These are phyloP conservation scores for Macaca mulatta DNA, from an alignment of 2,113 vertebrate species.

Conservation along the genomic window DNA sequence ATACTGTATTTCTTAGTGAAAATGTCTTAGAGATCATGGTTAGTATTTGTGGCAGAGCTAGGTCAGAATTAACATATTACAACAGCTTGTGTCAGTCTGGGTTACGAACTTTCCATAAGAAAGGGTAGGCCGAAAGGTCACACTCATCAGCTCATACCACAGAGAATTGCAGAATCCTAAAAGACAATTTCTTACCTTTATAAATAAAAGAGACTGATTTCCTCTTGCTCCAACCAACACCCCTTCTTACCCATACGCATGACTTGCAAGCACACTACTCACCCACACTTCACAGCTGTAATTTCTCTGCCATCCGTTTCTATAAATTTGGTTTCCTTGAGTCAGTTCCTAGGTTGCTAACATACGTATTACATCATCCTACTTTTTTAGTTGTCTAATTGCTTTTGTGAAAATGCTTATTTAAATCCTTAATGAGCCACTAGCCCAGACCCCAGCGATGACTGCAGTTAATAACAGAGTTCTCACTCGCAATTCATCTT, in stretches of 20 bases:
- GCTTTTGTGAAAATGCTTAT: background rate
- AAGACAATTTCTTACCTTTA: slow-evolving; percentile 68
- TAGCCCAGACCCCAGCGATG: slow-evolving; percentile 60
- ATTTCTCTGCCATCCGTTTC: background rate
- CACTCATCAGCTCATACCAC: slow-evolving; percentile 66
- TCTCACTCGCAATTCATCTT: background rate
- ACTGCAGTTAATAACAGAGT: slow-evolving; percentile 51
- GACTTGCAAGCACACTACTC: background rate
- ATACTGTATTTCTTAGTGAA: slow-evolving; percentile 64
- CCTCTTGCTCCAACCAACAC: background rate
- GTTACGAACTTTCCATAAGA: slow-evolving; percentile 75
- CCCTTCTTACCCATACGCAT: background rate
- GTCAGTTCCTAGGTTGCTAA: slow-evolving; percentile 48
- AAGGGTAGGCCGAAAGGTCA: slow-evolving; percentile 81
- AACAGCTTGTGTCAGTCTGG: slow-evolving; percentile 78
- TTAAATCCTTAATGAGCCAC: slow-evolving; percentile 63
- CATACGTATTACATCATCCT: background rate
- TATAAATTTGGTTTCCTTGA: slow-evolving; percentile 58
- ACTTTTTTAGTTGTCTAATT: slow-evolving; percentile 26
- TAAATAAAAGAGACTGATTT: slow-evolving; percentile 63
- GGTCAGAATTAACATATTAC: slow-evolving; percentile 84
- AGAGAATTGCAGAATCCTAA: background rate
- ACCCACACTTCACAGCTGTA: background rate
- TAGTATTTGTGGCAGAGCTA: slow-evolving; percentile 77
- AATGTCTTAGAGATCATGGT: slow-evolving; percentile 78